Evolutionary conservation across 2,888 invertebrate genomes (phyloP).

Genomic region (Platycnemis pennipes): DNA sequence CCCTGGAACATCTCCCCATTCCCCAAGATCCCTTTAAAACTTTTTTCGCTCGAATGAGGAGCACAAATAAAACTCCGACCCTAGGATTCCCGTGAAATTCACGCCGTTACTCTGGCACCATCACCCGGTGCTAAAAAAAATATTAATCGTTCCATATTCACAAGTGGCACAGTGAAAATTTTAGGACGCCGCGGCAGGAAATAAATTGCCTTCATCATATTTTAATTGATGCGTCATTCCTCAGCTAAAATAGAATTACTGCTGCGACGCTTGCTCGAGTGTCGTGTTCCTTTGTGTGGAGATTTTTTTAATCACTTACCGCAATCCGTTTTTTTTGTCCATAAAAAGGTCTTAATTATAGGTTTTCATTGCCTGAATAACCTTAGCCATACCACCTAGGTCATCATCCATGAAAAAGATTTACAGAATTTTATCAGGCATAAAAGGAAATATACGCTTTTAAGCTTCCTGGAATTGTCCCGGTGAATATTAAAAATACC

Average conservation of each 20-base stretch:
- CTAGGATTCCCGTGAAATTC: not conserved
- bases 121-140: not conserved
- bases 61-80: not conserved
- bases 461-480: no score
- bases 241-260: not conserved
- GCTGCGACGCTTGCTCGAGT: not conserved
- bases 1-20: not conserved
- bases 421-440: no score
- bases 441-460: no score
- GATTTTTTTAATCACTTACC: no score
- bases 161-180: not conserved
- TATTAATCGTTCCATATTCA: not conserved
- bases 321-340: no score
- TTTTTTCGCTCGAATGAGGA: not conserved
- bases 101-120: not conserved
- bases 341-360: no score
- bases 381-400: no score
- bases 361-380: no score
- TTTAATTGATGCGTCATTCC: not conserved
- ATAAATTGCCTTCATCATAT: not conserved
- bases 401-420: no score
- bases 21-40: not conserved
- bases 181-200: not conserved
- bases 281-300: not conserved
- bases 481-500: no score